Conservation (phyloP, 1,140 invertebrate genomes). For the Theocolax elegans region DNA sequence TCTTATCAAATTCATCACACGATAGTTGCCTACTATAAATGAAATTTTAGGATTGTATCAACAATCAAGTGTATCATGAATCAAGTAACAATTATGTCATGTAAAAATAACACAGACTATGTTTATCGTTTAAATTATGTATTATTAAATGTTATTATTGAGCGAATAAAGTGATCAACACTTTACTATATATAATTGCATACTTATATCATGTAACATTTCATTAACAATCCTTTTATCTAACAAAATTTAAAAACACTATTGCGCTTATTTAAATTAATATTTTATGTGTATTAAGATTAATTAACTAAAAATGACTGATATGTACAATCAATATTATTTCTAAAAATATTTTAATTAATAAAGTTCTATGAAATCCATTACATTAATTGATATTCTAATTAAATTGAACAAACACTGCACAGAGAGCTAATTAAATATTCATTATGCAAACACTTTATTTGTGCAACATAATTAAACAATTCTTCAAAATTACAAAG, state of each 20-base stretch:
- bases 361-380: constrained; percentile 53
- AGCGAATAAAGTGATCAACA: constrained; percentile 67
- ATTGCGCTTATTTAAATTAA: constrained; percentile 25
- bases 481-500: no score
- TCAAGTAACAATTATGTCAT: constrained; percentile 63
- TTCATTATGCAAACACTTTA: no score
- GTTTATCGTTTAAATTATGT: constrained; percentile 67
- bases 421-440: neutral
- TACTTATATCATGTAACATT: constrained; percentile 52
- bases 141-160: constrained; percentile 68
- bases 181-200: constrained; percentile 56
- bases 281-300: constrained; percentile 1
- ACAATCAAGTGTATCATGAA: constrained; percentile 64
- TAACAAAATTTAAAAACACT: no score
- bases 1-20: constrained; percentile 65
- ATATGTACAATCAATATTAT: constrained; percentile 52
- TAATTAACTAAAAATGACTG: constrained; percentile 50
- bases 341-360: constrained; percentile 53
- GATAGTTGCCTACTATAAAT: constrained; percentile 67
- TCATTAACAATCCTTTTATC: constrained; percentile 46
- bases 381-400: constrained; percentile 11
- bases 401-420: neutral
- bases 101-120: constrained; percentile 64
- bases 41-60: constrained; percentile 61
- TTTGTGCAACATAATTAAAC: no score